Evolutionary conservation across 2,113 vertebrate species (phyloP).

Genomic region (Epinephelus lanceolatus): DNA sequence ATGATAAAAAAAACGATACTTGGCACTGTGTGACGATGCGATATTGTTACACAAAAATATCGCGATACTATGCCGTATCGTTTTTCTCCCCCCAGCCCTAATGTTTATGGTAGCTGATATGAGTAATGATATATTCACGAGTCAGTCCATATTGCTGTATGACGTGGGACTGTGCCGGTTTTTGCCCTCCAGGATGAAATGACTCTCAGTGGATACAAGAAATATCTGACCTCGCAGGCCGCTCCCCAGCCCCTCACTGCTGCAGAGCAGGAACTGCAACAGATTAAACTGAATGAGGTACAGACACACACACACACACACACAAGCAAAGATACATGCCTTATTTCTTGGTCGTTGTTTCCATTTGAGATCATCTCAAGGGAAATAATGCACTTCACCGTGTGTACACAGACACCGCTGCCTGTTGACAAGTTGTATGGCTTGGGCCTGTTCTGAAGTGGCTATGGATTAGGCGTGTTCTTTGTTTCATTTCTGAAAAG

Average conservation of each 20-base stretch:
- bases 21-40: no score
- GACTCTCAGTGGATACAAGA: conserved; percentile 92
- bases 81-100: no score
- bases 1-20: no score
- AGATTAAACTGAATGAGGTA: conserved; percentile 96
- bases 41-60: no score
- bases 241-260: conserved; percentile 94
- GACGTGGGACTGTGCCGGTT: conserved; percentile 6
- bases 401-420: neutral
- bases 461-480: neutral
- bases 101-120: neutral
- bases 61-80: no score
- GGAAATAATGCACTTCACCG: neutral
- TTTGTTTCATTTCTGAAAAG: conserved; percentile 30
- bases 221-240: conserved; percentile 88
- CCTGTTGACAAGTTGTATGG: neutral
- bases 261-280: conserved; percentile 95
- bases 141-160: neutral
- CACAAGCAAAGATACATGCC: neutral
- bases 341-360: neutral
- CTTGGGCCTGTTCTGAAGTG: neutral
- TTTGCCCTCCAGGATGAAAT: conserved; percentile 90
- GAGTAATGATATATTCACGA: neutral
- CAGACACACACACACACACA: neutral
- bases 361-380: neutral